phyloP scores from a whole-genome alignment of 2,888 invertebrate species.

The Aricia artaxerxes region DNA sequence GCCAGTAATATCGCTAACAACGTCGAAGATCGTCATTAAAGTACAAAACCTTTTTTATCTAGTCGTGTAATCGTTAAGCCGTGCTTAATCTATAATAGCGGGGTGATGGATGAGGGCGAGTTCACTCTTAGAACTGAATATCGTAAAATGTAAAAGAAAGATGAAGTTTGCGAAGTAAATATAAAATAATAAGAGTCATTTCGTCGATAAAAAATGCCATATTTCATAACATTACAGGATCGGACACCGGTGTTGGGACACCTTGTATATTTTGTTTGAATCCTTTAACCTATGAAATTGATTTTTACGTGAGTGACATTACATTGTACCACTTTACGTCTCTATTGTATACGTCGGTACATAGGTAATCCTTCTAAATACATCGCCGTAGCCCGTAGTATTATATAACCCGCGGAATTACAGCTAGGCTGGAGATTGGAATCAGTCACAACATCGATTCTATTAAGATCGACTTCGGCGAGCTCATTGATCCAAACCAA shows the following conservation, averaged over 20 bases:
- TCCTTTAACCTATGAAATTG: too few relatives aligned
- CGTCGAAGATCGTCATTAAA: constrained; percentile 29
- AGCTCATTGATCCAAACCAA: constrained; percentile 11
- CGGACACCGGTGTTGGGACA: too few relatives aligned
- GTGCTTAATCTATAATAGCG: constrained; percentile 29
- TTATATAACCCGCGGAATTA: not conserved
- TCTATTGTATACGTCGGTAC: too few relatives aligned
- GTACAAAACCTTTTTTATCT: constrained; percentile 31
- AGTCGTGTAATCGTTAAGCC: constrained; percentile 26
- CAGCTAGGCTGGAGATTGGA: not conserved
- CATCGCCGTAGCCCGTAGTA: too few relatives aligned
- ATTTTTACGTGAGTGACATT: too few relatives aligned
- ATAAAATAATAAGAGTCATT: too few relatives aligned
- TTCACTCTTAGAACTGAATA: not conserved
- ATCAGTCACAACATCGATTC: constrained; percentile 6
- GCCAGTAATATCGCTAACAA: constrained; percentile 22
- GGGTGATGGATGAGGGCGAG: constrained; percentile 7
- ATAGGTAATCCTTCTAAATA: not conserved
- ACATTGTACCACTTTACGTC: too few relatives aligned
- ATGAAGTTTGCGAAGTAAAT: not conserved
- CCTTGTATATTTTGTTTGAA: too few relatives aligned
- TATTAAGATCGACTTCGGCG: constrained; percentile 6
- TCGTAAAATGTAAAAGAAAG: not conserved
- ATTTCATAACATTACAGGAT: too few relatives aligned
- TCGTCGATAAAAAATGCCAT: too few relatives aligned